A percentile compares a stretch with the other conserved stretches of the same genome.
Evolutionary conservation across 2,888 invertebrate species (phyloP).

Genomic region (Galeopsomyia nigrocyanea): DNA sequence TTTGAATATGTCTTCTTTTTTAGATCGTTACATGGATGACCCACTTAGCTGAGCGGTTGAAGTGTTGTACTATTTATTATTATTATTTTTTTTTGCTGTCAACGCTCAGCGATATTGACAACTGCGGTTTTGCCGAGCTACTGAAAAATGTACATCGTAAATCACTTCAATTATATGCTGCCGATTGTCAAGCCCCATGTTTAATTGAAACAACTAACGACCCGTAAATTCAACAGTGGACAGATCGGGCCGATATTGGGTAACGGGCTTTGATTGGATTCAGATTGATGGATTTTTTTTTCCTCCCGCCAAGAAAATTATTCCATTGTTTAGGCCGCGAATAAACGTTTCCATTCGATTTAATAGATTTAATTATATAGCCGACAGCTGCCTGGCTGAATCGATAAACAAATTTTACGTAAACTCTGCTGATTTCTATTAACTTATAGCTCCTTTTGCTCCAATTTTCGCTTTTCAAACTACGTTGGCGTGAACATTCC

Average conservation of each 20-base stretch:
- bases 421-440: slow-evolving; percentile 9
- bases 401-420: slow-evolving; percentile 17
- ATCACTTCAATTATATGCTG: slow-evolving; percentile 42
- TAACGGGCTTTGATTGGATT: slow-evolving; percentile 36
- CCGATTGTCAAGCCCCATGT: slow-evolving; percentile 31
- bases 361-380: slow-evolving; percentile 10
- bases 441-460: neutral
- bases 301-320: slow-evolving; percentile 15
- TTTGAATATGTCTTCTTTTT: too few species aligned
- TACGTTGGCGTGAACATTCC: too few species aligned
- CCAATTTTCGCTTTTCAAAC: too few species aligned
- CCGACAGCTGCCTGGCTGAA: neutral
- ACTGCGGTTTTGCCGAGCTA: too few species aligned
- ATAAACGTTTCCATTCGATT: neutral
- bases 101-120: too few species aligned
- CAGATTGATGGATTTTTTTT: slow-evolving; percentile 30
- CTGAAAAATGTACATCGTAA: slow-evolving; percentile 17
- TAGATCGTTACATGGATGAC: too few species aligned
- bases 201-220: slow-evolving; percentile 37
- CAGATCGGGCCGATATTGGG: slow-evolving; percentile 37
- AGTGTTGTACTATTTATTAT: too few species aligned
- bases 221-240: slow-evolving; percentile 37
- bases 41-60: too few species aligned
- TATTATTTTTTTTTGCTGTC: too few species aligned
- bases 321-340: slow-evolving; percentile 26